phyloP scores from a whole-genome alignment of 2,888 invertebrate genomes.

The Chymomyza procnemis region DNA sequence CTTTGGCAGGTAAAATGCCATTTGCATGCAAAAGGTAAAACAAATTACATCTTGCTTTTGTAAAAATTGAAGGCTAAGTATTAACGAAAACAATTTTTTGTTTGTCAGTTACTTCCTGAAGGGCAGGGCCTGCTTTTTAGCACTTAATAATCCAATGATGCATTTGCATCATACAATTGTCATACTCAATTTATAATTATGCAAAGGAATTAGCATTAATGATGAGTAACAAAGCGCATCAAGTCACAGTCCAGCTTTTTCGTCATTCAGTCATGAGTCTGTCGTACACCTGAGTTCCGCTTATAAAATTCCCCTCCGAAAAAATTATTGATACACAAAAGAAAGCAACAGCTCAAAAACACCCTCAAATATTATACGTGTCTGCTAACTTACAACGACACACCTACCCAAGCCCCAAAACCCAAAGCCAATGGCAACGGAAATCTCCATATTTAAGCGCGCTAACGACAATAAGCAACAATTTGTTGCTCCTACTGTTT shows the following conservation, averaged over 20 bases:
- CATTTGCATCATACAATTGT: background rate
- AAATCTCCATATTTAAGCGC: conserved; percentile 20
- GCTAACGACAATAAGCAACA: background rate
- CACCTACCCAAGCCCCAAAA: background rate
- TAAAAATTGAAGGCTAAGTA: background rate
- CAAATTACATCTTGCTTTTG: too few species aligned
- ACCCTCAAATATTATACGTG: background rate
- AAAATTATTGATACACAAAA: background rate
- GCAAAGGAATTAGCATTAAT: background rate
- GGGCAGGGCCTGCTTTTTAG: background rate
- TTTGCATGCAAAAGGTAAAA: background rate
- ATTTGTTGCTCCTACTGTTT: conserved; percentile 34
- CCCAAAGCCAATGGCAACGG: conserved; percentile 20
- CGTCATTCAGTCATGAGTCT: background rate
- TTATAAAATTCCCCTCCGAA: background rate
- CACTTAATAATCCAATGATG: background rate
- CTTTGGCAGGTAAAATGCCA: conserved; percentile 1
- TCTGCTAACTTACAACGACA: background rate
- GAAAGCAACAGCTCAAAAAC: background rate
- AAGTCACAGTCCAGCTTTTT: background rate
- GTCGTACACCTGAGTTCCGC: background rate
- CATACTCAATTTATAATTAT: background rate
- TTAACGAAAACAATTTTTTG: background rate
- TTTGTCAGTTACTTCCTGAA: background rate
- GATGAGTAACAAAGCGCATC: background rate